Evolutionary conservation across 2,113 vertebrate genomes (phyloP).

Genomic region (Danionella cerebrum): DNA sequence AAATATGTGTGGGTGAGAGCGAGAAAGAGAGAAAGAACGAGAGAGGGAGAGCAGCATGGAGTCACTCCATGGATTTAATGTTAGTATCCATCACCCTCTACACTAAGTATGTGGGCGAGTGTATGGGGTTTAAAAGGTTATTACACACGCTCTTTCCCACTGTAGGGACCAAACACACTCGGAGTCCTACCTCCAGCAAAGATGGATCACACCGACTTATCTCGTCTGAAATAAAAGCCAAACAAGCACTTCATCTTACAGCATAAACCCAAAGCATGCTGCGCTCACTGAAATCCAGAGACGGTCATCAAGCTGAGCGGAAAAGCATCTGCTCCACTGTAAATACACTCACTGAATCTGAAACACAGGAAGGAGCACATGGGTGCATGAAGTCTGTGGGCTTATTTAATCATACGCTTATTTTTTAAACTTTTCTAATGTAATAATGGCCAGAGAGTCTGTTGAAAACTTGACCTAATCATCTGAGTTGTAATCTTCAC

Average conservation of each 20-base stretch:
- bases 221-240: constrained; percentile 36
- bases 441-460: no score
- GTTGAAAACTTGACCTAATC: no score
- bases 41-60: not conserved
- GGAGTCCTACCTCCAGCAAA: constrained; percentile 2
- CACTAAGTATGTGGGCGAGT: constrained; percentile 22
- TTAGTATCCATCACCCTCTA: constrained; percentile 22
- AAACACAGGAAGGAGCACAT: no score
- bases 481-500: no score
- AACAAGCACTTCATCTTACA: constrained; percentile 39
- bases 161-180: constrained; percentile 22
- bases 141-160: constrained; percentile 1
- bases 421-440: no score
- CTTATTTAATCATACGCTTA: no score
- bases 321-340: not conserved
- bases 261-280: not conserved
- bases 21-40: constrained; percentile 5
- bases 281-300: not conserved
- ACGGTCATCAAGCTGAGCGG: not conserved
- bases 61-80: constrained; percentile 20
- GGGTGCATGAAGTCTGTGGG: no score
- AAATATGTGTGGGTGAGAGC: constrained; percentile 4
- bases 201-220: constrained; percentile 34
- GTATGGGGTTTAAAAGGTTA: constrained; percentile 20
- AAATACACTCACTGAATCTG: not conserved